Conservation (phyloP, 2,113 vertebrate species). For the Sylvilagus bachmani region DNA sequence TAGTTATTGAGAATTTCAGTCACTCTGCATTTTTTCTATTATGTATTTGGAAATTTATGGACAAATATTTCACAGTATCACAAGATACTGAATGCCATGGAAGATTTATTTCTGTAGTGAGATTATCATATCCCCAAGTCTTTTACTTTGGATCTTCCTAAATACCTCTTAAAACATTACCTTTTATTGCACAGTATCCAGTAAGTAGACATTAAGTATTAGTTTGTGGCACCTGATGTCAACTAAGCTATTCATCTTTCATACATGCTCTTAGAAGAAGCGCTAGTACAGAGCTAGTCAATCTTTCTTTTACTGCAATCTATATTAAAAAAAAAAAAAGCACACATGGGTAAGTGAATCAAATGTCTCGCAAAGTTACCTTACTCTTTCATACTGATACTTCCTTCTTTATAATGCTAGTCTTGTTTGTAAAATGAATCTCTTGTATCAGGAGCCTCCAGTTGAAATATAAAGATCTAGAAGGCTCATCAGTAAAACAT, state of each 20-base stretch:
- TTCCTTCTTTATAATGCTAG: background rate
- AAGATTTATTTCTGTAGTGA: constrained; percentile 6
- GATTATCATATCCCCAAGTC: background rate
- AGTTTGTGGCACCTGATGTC: background rate
- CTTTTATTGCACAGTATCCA: background rate
- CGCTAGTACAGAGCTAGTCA: background rate
- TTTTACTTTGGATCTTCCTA: constrained; percentile 6
- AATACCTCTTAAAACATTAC: background rate
- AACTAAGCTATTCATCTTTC: background rate
- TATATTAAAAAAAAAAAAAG: background rate
- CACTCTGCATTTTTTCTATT: background rate
- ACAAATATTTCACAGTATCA: constrained; percentile 2
- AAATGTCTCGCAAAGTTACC: background rate
- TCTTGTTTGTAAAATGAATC: background rate
- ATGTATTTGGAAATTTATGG: constrained; percentile 10
- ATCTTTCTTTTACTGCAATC: background rate
- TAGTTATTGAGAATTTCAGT: constrained; percentile 25
- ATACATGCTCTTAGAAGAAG: background rate
- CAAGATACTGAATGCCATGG: background rate
- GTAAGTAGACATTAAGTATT: constrained; percentile 1
- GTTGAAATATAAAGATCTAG: background rate
- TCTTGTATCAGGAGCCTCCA: background rate
- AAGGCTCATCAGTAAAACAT: background rate
- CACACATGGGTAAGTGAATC: background rate
- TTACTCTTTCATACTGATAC: background rate